Conservation (phyloP, 2,113 vertebrate species). For the Silurus glanis region DNA sequence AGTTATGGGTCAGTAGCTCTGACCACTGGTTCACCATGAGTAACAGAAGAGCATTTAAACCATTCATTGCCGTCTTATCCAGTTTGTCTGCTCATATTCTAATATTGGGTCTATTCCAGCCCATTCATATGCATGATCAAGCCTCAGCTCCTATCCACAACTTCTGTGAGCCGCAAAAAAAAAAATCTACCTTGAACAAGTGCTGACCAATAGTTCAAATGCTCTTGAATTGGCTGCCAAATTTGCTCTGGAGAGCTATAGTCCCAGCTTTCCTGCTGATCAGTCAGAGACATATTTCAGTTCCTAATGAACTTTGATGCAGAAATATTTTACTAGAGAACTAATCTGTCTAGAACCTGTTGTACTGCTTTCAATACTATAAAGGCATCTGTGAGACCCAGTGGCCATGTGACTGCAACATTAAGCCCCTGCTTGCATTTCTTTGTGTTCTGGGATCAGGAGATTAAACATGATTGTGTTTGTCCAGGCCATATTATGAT, state of each 20-base stretch:
- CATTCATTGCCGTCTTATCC: constrained; percentile 66
- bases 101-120: constrained; percentile 60
- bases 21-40: constrained; percentile 58
- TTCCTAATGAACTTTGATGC: background rate
- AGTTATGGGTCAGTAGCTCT: constrained; percentile 68
- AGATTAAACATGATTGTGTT: constrained; percentile 71
- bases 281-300: background rate
- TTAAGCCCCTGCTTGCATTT: constrained; percentile 68
- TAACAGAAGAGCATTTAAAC: constrained; percentile 47
- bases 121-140: constrained; percentile 67
- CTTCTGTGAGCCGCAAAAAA: constrained; percentile 67
- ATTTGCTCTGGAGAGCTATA: constrained; percentile 15
- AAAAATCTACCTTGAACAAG: constrained; percentile 64
- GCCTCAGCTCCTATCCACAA: constrained; percentile 70
- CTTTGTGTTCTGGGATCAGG: constrained; percentile 61
- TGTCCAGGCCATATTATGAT: constrained; percentile 51
- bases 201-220: constrained; percentile 43
- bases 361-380: constrained; percentile 16
- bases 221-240: constrained; percentile 3
- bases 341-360: constrained; percentile 19
- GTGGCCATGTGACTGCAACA: constrained; percentile 65
- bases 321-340: background rate
- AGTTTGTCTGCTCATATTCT: constrained; percentile 68
- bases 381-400: constrained; percentile 31
- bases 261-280: background rate